Conservation (phyloP, 2,797 vertebrate species). For the Sebastolobus altivelis region DNA sequence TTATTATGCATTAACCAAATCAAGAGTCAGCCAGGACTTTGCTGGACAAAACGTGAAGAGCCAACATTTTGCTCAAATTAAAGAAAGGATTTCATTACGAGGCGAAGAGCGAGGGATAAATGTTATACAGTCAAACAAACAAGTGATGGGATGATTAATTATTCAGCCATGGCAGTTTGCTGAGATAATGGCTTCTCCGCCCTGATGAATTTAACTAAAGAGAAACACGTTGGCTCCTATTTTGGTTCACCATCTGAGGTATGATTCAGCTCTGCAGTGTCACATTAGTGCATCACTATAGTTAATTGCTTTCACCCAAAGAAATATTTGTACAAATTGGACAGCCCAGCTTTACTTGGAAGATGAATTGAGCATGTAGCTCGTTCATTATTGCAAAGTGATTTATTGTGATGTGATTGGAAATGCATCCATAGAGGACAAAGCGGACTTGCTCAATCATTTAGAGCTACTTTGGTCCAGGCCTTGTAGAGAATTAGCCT, state of each 20-base stretch:
- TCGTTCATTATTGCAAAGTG: conserved; percentile 74
- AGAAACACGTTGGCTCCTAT: conserved; percentile 66
- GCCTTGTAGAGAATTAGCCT: background rate
- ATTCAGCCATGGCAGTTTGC: conserved; percentile 82
- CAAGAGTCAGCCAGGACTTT: conserved; percentile 47
- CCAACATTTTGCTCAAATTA: conserved; percentile 71
- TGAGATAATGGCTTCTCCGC: conserved; percentile 78
- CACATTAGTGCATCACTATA: conserved; percentile 64
- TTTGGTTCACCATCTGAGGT: conserved; percentile 62
- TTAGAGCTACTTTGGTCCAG: conserved; percentile 6
- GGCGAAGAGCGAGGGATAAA: conserved; percentile 66
- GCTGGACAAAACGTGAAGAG: conserved; percentile 53
- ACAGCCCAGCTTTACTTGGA: conserved; percentile 50
- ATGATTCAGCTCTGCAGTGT: conserved; percentile 64
- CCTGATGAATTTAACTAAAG: conserved; percentile 79
- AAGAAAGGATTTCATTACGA: conserved; percentile 75
- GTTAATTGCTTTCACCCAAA: conserved; percentile 78
- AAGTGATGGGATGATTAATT: conserved; percentile 85
- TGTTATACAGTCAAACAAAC: conserved; percentile 84
- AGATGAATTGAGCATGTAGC: conserved; percentile 63
- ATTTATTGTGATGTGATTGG: conserved; percentile 65
- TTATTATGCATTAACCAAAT: conserved; percentile 74
- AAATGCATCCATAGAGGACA: conserved; percentile 61
- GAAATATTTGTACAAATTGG: conserved; percentile 81
- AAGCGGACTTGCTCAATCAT: conserved; percentile 56